Evolutionary conservation across 35 echinoderm and acorn worm genomes (phyloP).

Genomic region (Stichopus chloronotus): DNA sequence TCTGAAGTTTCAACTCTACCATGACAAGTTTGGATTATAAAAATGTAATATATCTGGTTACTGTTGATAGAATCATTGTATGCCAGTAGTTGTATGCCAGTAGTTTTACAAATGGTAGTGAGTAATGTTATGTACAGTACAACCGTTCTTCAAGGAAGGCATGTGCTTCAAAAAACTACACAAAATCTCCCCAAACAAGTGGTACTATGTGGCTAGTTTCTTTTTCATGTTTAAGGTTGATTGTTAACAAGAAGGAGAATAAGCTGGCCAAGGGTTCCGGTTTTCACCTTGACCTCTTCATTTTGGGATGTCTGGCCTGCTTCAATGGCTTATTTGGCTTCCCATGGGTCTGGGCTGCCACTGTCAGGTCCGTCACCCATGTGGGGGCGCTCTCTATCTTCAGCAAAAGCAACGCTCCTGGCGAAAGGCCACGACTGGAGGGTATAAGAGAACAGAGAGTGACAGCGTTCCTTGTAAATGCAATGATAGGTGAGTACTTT

Average conservation of each 20-base stretch:
- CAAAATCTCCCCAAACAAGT: too few species aligned
- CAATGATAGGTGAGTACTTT: slow-evolving; percentile 79
- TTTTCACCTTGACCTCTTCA: slow-evolving; percentile 83
- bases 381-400: slow-evolving; percentile 73
- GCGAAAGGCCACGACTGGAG: slow-evolving; percentile 80
- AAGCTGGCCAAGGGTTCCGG: slow-evolving; percentile 86
- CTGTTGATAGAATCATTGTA: too few species aligned
- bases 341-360: slow-evolving; percentile 89
- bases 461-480: slow-evolving; percentile 69
- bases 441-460: slow-evolving; percentile 82
- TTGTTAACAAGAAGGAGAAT: slow-evolving; percentile 94
- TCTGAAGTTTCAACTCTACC: too few species aligned
- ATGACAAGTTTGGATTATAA: too few species aligned
- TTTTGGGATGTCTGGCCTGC: slow-evolving; percentile 68
- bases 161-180: too few species aligned
- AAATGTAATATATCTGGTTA: too few species aligned
- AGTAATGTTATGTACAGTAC: too few species aligned
- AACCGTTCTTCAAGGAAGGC: too few species aligned
- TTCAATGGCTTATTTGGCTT: slow-evolving; percentile 77
- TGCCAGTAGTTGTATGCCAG: too few species aligned
- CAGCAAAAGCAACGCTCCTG: slow-evolving; percentile 82
- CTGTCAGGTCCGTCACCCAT: slow-evolving; percentile 90
- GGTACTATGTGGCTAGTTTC: too few species aligned
- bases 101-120: too few species aligned
- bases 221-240: slow-evolving; percentile 55